Conservation (phyloP, 2,113 vertebrate species). For the Takifugu flavidus region DNA sequence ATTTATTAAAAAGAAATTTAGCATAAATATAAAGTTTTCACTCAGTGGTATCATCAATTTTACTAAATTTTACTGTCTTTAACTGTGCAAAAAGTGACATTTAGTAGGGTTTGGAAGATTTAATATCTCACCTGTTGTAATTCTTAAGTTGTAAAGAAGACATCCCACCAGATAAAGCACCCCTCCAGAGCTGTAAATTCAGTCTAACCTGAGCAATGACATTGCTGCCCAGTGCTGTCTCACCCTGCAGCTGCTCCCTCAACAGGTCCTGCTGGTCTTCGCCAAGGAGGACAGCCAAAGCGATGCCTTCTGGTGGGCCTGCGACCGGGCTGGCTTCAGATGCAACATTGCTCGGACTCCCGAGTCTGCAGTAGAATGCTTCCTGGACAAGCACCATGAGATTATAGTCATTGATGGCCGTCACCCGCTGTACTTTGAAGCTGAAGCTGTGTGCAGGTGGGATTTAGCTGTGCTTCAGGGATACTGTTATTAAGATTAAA, state of each 20-base stretch:
- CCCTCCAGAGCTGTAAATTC: no score
- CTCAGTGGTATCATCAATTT: no score
- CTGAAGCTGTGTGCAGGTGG: conserved; percentile 88
- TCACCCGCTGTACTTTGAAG: conserved; percentile 82
- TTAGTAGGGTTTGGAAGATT: no score
- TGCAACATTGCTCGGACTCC: conserved; percentile 87
- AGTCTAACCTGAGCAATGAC: no score
- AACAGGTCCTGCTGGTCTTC: conserved; percentile 91
- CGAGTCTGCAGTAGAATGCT: conserved; percentile 89
- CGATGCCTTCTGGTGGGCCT: conserved; percentile 96
- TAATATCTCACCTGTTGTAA: no score
- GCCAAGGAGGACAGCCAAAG: conserved; percentile 94
- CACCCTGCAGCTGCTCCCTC: background rate
- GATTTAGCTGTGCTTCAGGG: background rate
- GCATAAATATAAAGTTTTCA: no score
- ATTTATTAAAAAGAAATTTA: background rate
- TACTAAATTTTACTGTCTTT: no score
- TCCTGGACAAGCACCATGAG: conserved; percentile 94
- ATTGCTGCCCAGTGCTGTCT: background rate
- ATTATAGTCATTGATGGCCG: conserved; percentile 91
- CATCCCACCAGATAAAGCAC: no score
- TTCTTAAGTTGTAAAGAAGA: no score
- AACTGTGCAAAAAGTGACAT: no score
- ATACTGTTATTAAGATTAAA: background rate
- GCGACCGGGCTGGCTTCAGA: conserved; percentile 88